Evolutionary conservation across 23 tunicate species (phyloP).

Genomic region (Trididemnum miniatum): DNA sequence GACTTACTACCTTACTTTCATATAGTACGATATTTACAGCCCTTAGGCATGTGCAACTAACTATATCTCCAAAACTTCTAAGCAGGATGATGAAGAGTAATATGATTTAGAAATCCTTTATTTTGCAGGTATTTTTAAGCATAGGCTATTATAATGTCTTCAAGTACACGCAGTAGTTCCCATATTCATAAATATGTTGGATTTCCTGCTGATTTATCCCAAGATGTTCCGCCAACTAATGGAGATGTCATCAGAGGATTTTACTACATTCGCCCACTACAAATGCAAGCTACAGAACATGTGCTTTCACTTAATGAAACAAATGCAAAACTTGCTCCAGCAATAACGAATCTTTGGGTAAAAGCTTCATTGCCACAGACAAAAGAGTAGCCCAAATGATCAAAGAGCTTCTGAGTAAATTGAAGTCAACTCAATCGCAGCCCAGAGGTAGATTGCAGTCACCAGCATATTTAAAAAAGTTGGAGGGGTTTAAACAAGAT

Average conservation of each 20-base stretch:
- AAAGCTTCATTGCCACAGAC: constrained; percentile 25
- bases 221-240: constrained; percentile 19
- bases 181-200: neutral
- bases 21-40: neutral
- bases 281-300: neutral
- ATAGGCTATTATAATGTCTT: neutral
- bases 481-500: constrained; percentile 5
- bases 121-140: neutral
- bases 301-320: neutral
- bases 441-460: constrained; percentile 11
- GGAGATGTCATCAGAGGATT: constrained; percentile 8
- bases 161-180: constrained; percentile 5
- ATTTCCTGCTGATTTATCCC: constrained; percentile 1
- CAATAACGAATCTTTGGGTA: neutral
- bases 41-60: neutral
- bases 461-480: constrained; percentile 5
- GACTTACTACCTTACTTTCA: too few species aligned
- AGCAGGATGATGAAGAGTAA: neutral
- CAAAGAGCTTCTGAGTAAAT: neutral
- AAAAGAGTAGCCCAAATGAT: constrained; percentile 12
- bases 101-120: neutral
- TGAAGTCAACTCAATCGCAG: constrained; percentile 13
- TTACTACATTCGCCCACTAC: constrained; percentile 2
- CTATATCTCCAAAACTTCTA: neutral
- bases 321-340: neutral